phyloP scores from a whole-genome alignment of 1,140 invertebrate genomes.

The Drosophila persimilis region DNA sequence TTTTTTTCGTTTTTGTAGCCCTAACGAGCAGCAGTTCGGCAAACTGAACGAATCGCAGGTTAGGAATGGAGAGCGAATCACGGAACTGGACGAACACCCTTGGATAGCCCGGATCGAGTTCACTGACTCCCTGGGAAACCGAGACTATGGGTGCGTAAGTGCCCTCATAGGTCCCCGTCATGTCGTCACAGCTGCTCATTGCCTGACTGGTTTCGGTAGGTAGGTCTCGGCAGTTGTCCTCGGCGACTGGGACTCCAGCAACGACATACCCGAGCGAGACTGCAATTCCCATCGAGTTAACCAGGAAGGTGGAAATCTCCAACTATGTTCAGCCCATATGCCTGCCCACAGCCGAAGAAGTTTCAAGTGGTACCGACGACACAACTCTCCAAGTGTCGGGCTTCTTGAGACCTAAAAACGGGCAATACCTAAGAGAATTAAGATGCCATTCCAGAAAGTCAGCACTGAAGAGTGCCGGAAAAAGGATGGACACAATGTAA shows the following conservation, averaged over 20 bases:
- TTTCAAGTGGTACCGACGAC: background rate
- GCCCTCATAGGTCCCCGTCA: slow-evolving; percentile 24
- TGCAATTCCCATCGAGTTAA: slow-evolving; percentile 6
- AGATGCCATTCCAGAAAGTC: background rate
- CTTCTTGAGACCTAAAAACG: background rate
- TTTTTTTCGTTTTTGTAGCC: background rate
- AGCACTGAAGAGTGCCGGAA: background rate
- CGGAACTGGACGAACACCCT: slow-evolving; percentile 15
- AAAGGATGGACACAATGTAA: background rate
- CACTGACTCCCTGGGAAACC: background rate
- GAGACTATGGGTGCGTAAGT: background rate
- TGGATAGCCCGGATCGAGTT: slow-evolving; percentile 19
- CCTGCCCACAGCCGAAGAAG: slow-evolving; percentile 11
- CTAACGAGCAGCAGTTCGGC: slow-evolving; percentile 11
- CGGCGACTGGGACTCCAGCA: slow-evolving; percentile 21
- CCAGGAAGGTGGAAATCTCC: background rate
- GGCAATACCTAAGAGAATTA: background rate
- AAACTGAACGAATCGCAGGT: slow-evolving; percentile 25
- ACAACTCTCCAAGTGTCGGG: slow-evolving; percentile 5
- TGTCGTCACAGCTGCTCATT: slow-evolving; percentile 20
- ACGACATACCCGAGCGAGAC: background rate
- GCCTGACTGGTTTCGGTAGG: background rate
- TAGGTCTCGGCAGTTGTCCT: slow-evolving; percentile 10
- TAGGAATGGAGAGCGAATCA: background rate
- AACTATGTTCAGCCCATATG: slow-evolving; percentile 35